Evolutionary conservation across 2,797 vertebrate species (phyloP).

Genomic region (Loriculus beryllinus): DNA sequence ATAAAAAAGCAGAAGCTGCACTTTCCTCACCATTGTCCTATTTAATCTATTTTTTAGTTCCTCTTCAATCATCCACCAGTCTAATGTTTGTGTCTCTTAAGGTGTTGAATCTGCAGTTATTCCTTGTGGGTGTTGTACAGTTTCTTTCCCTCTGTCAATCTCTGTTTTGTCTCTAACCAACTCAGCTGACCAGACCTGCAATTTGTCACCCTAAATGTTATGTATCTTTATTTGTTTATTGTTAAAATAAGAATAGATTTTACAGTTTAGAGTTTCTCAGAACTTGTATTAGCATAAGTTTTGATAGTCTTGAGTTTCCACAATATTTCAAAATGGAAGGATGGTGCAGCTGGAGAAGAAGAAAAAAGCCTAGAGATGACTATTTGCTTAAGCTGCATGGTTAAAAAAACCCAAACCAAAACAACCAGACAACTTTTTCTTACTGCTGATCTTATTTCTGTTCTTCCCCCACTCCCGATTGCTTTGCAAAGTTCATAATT

Average conservation of each 20-base stretch:
- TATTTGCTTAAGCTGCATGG: not conserved
- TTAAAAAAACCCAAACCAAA: not conserved
- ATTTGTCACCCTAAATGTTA: not conserved
- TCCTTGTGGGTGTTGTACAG: not conserved
- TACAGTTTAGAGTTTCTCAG: not conserved
- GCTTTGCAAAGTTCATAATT: conserved; percentile 35
- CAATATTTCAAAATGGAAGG: not conserved
- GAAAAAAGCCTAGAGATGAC: not conserved
- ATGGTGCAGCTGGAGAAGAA: not conserved
- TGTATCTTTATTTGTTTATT: not conserved
- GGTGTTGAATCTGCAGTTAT: not conserved
- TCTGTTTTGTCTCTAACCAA: not conserved
- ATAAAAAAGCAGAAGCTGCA: not conserved
- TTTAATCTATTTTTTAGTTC: not conserved
- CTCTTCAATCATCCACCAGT: not conserved
- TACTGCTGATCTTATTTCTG: conserved; percentile 1
- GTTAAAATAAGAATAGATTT: not conserved
- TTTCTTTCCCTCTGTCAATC: not conserved
- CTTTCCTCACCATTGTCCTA: not conserved
- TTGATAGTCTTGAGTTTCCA: not conserved
- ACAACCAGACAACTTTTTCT: not conserved
- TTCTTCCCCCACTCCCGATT: conserved; percentile 15
- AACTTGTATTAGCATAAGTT: not conserved
- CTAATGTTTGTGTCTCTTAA: not conserved
- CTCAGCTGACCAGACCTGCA: not conserved